A percentile compares a stretch with the other conserved stretches of the same genome.
Evolutionary conservation across 2,888 invertebrate species (phyloP).

Genomic region (Nebria salina): DNA sequence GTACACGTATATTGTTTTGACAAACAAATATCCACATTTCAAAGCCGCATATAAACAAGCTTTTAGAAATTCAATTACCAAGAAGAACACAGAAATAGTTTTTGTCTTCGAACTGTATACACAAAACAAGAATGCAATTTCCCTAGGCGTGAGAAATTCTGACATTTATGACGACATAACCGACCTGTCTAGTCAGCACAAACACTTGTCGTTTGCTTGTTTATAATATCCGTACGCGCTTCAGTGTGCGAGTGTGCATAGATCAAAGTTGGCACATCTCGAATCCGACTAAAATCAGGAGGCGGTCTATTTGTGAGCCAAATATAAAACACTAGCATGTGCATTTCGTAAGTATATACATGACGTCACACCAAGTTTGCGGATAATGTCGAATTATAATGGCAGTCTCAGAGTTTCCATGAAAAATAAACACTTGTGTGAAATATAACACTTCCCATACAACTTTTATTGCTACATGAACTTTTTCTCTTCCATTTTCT

Average conservation of each 20-base stretch:
- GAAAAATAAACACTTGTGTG: neutral
- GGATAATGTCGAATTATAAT: neutral
- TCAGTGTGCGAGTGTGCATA: neutral
- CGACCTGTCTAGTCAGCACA: neutral
- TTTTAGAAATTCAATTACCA: neutral
- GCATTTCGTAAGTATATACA: neutral
- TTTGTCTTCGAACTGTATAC: neutral
- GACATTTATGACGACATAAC: neutral
- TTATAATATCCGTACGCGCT: neutral
- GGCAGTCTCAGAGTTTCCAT: neutral
- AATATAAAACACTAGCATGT: neutral
- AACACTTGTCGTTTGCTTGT: neutral
- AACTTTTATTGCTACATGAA: neutral
- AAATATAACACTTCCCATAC: neutral
- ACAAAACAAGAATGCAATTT: neutral
- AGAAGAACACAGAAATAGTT: conserved; percentile 1
- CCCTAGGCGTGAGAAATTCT: conserved; percentile 1
- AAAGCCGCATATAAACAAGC: neutral
- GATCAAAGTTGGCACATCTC: neutral
- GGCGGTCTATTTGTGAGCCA: neutral
- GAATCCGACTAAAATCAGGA: neutral
- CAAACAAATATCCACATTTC: neutral
- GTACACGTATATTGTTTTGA: neutral
- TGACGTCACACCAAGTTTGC: neutral
- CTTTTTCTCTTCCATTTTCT: neutral